Conservation (phyloP, 2,888 invertebrate species). For the Chydorus sphaericus region DNA sequence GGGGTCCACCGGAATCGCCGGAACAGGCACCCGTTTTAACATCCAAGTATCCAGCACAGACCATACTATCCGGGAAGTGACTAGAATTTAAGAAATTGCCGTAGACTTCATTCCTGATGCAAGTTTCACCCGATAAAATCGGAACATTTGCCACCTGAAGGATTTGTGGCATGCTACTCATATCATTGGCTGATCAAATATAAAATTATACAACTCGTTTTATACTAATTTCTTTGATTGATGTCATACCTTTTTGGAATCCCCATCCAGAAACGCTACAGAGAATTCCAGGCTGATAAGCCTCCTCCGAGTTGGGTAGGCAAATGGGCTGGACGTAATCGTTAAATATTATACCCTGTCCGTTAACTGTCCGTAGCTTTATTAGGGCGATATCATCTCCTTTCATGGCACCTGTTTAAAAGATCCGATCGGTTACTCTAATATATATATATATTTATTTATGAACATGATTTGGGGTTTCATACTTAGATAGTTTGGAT, state of each 20-base stretch:
- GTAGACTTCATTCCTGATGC: slow-evolving; percentile 43
- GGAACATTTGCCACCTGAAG: slow-evolving; percentile 49
- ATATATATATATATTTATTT: neutral
- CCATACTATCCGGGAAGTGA: slow-evolving; percentile 52
- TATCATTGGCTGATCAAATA: slow-evolving; percentile 31
- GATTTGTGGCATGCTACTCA: slow-evolving; percentile 41
- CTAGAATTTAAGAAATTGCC: slow-evolving; percentile 44
- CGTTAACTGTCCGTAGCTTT: neutral
- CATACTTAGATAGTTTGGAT: slow-evolving; percentile 1
- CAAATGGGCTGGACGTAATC: slow-evolving; percentile 46
- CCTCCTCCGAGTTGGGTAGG: slow-evolving; percentile 38
- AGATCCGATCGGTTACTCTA: no score
- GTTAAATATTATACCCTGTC: neutral
- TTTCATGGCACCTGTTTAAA: neutral
- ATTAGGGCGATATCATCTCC: neutral
- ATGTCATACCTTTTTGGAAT: slow-evolving; percentile 38
- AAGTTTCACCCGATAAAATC: slow-evolving; percentile 43
- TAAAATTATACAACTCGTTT: neutral
- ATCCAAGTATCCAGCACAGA: slow-evolving; percentile 59
- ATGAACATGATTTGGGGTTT: neutral
- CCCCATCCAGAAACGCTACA: slow-evolving; percentile 74
- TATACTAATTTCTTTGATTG: neutral
- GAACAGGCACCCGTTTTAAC: slow-evolving; percentile 65
- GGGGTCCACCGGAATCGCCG: slow-evolving; percentile 66
- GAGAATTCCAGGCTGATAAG: slow-evolving; percentile 36